phyloP scores from a whole-genome alignment of 2,113 vertebrate genomes.

The Rhinolophus sinicus region DNA sequence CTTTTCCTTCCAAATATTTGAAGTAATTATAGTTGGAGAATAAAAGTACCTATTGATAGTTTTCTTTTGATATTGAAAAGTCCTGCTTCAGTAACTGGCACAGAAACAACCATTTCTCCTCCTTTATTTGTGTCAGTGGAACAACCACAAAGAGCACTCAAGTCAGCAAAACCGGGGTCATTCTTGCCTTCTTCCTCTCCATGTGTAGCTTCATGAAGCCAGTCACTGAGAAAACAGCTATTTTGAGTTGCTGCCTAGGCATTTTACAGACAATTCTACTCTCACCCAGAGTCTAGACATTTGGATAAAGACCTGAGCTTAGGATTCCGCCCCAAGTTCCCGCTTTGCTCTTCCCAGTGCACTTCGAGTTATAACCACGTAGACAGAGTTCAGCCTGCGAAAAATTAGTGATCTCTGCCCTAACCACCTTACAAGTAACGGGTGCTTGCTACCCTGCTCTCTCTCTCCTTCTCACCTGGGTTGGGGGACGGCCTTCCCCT shows the following conservation, averaged over 20 bases:
- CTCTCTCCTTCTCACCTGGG: neutral
- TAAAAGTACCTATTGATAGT: conserved; percentile 24
- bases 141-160: neutral
- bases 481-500: neutral
- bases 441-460: neutral
- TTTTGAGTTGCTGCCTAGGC: neutral
- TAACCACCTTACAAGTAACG: neutral
- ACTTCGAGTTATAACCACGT: too few relatives aligned
- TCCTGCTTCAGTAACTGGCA: neutral
- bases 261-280: neutral
- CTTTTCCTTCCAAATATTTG: conserved; percentile 72
- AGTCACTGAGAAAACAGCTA: neutral
- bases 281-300: neutral
- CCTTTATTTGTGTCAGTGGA: neutral
- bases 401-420: neutral
- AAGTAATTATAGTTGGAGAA: conserved; percentile 43
- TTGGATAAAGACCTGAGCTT: too few relatives aligned
- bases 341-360: neutral
- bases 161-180: neutral
- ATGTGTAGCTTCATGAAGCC: neutral
- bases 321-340: neutral
- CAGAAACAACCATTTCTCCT: neutral
- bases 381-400: too few relatives aligned
- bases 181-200: neutral
- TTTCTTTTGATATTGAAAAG: conserved; percentile 37